Percentiles rank a stretch among this genome's conserved stretches.
These are phyloP conservation scores for Enteromius fasciolatus DNA, from an alignment of 2,797 vertebrate species.

Conservation along the genomic window DNA sequence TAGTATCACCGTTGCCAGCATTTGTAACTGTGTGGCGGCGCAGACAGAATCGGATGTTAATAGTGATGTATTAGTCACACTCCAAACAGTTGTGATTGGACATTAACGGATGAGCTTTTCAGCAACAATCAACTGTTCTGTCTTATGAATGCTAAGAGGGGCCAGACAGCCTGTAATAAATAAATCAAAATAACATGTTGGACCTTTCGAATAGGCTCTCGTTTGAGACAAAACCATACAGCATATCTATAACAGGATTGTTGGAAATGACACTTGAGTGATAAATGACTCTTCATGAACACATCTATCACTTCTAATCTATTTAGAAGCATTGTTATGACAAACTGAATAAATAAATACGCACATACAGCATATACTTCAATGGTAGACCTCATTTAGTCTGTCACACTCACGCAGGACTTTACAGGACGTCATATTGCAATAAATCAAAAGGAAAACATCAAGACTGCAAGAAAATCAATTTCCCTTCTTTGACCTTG, in stretches of 20 bases:
- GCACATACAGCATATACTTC: neutral
- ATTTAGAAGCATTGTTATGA: slow-evolving; percentile 5
- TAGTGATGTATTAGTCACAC: slow-evolving; percentile 53
- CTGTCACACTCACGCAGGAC: neutral
- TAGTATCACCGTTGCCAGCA: slow-evolving; percentile 21
- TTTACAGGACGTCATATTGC: slow-evolving; percentile 3
- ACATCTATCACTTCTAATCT: slow-evolving; percentile 11
- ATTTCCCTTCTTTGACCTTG: slow-evolving; percentile 55
- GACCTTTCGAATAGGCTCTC: slow-evolving; percentile 18
- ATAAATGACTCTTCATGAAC: slow-evolving; percentile 12
- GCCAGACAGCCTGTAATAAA: slow-evolving; percentile 28
- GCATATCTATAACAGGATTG: neutral
- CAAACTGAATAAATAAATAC: slow-evolving; percentile 28
- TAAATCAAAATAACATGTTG: slow-evolving; percentile 38
- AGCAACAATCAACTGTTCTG: slow-evolving; percentile 25
- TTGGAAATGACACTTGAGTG: slow-evolving; percentile 8
- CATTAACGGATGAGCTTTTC: slow-evolving; percentile 50
- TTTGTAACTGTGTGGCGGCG: slow-evolving; percentile 41
- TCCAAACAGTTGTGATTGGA: slow-evolving; percentile 50
- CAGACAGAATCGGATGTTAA: slow-evolving; percentile 48
- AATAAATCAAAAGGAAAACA: slow-evolving; percentile 29
- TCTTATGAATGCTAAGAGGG: slow-evolving; percentile 48
- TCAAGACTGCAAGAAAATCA: slow-evolving; percentile 23
- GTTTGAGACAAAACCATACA: slow-evolving; percentile 24
- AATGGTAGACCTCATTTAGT: slow-evolving; percentile 4